Evolutionary conservation across 1,140 invertebrate species (phyloP).

Genomic region (Drosophila seguyi): DNA sequence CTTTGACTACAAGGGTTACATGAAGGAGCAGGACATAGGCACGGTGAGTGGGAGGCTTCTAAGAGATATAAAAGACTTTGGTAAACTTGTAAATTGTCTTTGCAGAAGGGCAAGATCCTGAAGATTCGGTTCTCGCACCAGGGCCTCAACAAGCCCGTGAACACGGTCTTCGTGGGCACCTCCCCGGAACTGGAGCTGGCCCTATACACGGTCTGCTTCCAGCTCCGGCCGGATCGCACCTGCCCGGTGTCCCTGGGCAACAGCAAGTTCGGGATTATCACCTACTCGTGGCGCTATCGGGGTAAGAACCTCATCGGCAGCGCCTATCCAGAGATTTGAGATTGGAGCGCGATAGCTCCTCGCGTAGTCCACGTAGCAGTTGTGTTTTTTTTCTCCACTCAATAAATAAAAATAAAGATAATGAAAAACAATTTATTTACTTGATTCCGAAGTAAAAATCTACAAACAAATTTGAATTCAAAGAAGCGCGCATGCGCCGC

Average conservation of each 20-base stretch:
- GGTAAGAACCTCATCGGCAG: slow-evolving; percentile 92
- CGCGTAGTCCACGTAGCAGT: background rate
- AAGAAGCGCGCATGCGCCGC: background rate
- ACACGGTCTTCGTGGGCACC: slow-evolving; percentile 94
- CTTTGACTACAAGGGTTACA: slow-evolving; percentile 92
- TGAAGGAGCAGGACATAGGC: slow-evolving; percentile 90
- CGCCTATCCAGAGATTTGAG: slow-evolving; percentile 90
- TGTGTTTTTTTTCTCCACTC: slow-evolving; percentile 28
- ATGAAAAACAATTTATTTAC: background rate
- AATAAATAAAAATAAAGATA: slow-evolving; percentile 26
- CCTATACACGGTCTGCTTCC: slow-evolving; percentile 94
- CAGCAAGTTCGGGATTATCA: slow-evolving; percentile 90
- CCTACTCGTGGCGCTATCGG: slow-evolving; percentile 90
- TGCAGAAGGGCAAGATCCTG: slow-evolving; percentile 91
- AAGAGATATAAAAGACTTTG: too few species aligned
- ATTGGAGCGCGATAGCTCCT: background rate
- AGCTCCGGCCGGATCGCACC: slow-evolving; percentile 89
- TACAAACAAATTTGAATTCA: background rate
- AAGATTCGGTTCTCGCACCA: slow-evolving; percentile 92
- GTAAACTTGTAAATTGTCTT: too few species aligned
- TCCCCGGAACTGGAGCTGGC: slow-evolving; percentile 97
- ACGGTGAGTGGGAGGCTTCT: slow-evolving; percentile 87
- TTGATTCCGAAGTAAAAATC: background rate
- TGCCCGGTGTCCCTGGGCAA: slow-evolving; percentile 91
- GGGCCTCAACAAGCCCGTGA: slow-evolving; percentile 91